Base-by-base conservation (phyloP, 2,113 vertebrate species). In the Sigmodon hispidus region DNA sequence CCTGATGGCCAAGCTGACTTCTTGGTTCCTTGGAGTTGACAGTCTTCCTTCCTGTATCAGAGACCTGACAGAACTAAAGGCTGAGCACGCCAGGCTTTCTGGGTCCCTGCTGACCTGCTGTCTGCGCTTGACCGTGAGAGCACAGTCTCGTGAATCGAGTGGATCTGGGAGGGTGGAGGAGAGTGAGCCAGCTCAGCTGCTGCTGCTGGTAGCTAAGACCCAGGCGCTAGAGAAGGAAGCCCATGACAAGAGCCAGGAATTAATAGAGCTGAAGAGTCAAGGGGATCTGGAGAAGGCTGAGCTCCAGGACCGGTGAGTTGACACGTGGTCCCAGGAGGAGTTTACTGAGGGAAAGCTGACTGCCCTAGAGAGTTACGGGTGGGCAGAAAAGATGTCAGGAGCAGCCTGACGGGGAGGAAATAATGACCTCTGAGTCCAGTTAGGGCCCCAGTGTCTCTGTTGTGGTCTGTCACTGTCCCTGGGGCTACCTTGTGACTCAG, bases 11-110 rank as follows among this genome's bases (percentile, higher is more conserved):
- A 26, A 16, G 3, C 17, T 86, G 61, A 63, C 40, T 61, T 73
- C 22, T 88, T 63, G 73, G 67, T 63, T 45, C 36, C 0, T 3
- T 88, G 34, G 95, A 84, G 15, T 92, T 80, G 95, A 80, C 94
- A 72, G 7, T 97, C 79, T 87, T 88, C 55, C 84, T 96, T 93
- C 43, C 84, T 96, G 31, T 92, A 31, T 94, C 97, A 99, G 99
- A 97, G 99, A 99, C 91, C 96, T 99, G 88, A 99, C 98, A 59
- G 98, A 99, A 96, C 94, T 99, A 77, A 99, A 98, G 95, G 99
- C 98, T 0, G 99, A 99, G 81, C 99, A 99, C 0, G 97, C 98
- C n/a, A 99, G 96, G 77, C 97, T 99, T 89, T 99, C 98, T 16
- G 98, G 99, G 21, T 98, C 98, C 22, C 98, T 99, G 80, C 97